Evolutionary conservation across 2,888 invertebrate species (phyloP), one percentile per base, ranked within the genome.

Genomic region (Chrysotoxum bicinctum): DNA sequence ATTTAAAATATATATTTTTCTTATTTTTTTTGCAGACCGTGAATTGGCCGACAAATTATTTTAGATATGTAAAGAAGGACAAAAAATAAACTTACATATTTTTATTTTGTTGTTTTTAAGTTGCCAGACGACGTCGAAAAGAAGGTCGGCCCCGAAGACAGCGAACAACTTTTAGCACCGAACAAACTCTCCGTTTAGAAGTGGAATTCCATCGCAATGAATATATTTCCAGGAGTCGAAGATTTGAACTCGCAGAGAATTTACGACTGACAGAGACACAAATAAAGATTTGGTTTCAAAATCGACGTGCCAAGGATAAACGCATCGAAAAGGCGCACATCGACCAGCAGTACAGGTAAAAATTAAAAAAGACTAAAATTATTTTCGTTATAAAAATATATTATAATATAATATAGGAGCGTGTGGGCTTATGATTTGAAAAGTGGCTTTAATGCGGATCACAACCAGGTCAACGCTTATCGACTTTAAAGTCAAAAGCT

Each of bases 291-390:
- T 96, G 96, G 96, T 98, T 98, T 92, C 98, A 98, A 92, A 98
- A 98, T 92, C 94, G 98, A 87, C 94, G 98, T 88, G 98, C 98
- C 26, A 98, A 98, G 92, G 98, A 98, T 91, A 98, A 98, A 92
- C 93, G 98, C 87, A 97, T 98, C 87, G 98, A 98, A 91, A 98
- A 98, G 90, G 98, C 98, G 0, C 98, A 98, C 88, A 93, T 98
- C 86, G 98, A 98, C 93, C 98, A 98, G 90, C 98, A 98, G 89
- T 97, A 97, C 91, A 95, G 98, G 98, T 98, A 92, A 52, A 14
- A 8, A 21, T 45, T 43, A 12, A 26, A 45, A 40, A 21, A 45
- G n/a, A 37, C 3, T 30, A 30, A 30, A 26, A 3, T 5, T 26
- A 26, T n/a, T n/a, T n/a, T n/a, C n/a, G n/a, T n/a, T n/a, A n/a